Conservation (phyloP, 2,888 invertebrate species). For the Trisateles emortualis region DNA sequence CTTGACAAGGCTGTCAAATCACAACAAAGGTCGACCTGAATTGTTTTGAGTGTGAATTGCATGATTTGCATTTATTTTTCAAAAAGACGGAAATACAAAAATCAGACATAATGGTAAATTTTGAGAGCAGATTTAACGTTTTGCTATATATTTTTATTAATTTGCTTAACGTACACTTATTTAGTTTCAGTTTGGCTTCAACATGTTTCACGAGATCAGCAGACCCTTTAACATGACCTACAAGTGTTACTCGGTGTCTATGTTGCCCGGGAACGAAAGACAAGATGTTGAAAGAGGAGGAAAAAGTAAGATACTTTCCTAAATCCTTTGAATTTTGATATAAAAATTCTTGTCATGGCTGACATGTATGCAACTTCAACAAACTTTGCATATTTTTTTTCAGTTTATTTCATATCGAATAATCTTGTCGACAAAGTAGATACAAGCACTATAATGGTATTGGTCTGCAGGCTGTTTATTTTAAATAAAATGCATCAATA, state of each 20-base stretch:
- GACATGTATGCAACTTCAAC: background rate
- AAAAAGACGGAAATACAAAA: slow-evolving; percentile 37
- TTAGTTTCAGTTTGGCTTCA: slow-evolving; percentile 94
- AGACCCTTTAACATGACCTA: slow-evolving; percentile 94
- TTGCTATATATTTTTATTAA: slow-evolving; percentile 28
- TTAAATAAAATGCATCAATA: too few species aligned
- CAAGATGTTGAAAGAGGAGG: slow-evolving; percentile 98
- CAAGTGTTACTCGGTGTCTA: slow-evolving; percentile 97
- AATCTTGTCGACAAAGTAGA: background rate
- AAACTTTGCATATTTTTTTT: background rate
- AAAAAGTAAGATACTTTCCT: slow-evolving; percentile 90
- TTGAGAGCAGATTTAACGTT: slow-evolving; percentile 11
- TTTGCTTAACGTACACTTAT: slow-evolving; percentile 61
- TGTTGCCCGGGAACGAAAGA: slow-evolving; percentile 97
- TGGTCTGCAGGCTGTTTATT: background rate
- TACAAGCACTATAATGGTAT: background rate
- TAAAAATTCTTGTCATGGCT: background rate
- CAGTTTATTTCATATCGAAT: background rate
- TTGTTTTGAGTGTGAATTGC: slow-evolving; percentile 53
- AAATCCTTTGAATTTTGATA: background rate
- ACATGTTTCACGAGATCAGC: slow-evolving; percentile 94
- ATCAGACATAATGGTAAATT: slow-evolving; percentile 61
- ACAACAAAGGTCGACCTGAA: slow-evolving; percentile 41
- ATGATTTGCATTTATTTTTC: slow-evolving; percentile 69
- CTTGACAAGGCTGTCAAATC: slow-evolving; percentile 40